Evolutionary conservation across 1,140 invertebrate species (phyloP), one percentile per base, ranked within the genome.

Genomic region (Neodiprion lecontei): DNA sequence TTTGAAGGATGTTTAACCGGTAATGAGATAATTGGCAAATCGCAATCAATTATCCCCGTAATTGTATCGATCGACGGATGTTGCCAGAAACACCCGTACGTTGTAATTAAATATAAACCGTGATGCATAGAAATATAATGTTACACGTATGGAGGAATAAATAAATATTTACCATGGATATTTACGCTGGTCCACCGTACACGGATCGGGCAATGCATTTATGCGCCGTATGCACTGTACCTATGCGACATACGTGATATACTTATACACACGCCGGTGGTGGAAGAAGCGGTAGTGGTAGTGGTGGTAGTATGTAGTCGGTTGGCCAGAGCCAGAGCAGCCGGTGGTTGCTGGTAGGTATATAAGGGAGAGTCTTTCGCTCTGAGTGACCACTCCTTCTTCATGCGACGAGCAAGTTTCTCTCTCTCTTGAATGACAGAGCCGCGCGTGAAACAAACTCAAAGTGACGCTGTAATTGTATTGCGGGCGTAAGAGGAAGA

Each of bases 331-430:
- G 17, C 17, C 17, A 21, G 17, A 21, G 17, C 74, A 75, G 14
- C 68, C 75, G 76, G 69, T 77, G 76, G 67, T 74, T 72, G 72
- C 73, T 79, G 81, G 73, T 72, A 77, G 72, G 81, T 83, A 83
- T 83, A 83, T 83, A 83, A 82, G 81, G 76, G 79, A 77, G 69
- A 48, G 67, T 78, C 68, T 80, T 82, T 75, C 72, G 47, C 78
- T 73, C 65, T 72, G 68, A 70, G 14, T 70, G 69, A 14, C 28
- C 69, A 40, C 48, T 70, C 48, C 48, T 70, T 21, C 10, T 68
- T 70, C 48, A 53, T 53, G 50, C 50, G 50, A 53, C 50, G 10
- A 53, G 10, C 50, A 53, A 53, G 50, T 11, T 53, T 53, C 17
- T 21, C 17, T 21, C 17, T 21, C 17, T 21, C 10, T 53, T 53